These are phyloP conservation scores for Strigamia maritima DNA, from an alignment of 2,888 invertebrate genomes.

Conservation along the genomic window DNA sequence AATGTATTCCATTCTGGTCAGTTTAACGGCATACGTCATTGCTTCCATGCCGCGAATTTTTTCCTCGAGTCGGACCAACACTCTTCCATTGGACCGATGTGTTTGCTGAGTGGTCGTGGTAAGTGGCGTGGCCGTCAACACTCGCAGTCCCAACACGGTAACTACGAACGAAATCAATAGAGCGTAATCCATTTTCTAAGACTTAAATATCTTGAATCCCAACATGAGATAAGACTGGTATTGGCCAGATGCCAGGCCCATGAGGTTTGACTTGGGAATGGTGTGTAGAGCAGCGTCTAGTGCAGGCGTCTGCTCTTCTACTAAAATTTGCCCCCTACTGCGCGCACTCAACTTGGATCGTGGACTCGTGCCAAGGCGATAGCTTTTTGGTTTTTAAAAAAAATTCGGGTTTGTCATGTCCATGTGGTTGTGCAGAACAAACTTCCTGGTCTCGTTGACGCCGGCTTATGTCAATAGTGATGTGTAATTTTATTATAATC, in stretches of 20 bases:
- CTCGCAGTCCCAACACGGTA: not conserved
- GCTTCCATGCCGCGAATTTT: slow-evolving; percentile 43
- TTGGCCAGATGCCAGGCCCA: not conserved
- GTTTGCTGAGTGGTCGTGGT: not conserved
- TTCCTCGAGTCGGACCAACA: slow-evolving; percentile 44
- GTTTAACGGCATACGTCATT: slow-evolving; percentile 42
- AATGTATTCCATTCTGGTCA: slow-evolving; percentile 50
- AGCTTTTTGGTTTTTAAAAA: not conserved
- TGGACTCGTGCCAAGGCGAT: not conserved
- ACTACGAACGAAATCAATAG: not conserved
- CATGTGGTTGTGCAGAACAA: not conserved
- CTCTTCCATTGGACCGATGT: slow-evolving; percentile 31
- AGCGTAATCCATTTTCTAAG: not conserved
- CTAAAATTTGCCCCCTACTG: not conserved
- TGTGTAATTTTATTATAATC: not conserved
- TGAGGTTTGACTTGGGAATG: not conserved
- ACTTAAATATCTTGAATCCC: not conserved
- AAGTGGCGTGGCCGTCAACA: not conserved
- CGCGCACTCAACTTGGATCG: not conserved
- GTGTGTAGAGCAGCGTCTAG: not conserved
- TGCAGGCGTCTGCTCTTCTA: not conserved
- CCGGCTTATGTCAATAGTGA: not conserved
- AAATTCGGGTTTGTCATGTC: not conserved
- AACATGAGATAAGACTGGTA: not conserved
- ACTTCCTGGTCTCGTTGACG: not conserved